Base-by-base conservation (phyloP, 2,797 vertebrate species). In the Heteromormyrus szaboi region DNA sequence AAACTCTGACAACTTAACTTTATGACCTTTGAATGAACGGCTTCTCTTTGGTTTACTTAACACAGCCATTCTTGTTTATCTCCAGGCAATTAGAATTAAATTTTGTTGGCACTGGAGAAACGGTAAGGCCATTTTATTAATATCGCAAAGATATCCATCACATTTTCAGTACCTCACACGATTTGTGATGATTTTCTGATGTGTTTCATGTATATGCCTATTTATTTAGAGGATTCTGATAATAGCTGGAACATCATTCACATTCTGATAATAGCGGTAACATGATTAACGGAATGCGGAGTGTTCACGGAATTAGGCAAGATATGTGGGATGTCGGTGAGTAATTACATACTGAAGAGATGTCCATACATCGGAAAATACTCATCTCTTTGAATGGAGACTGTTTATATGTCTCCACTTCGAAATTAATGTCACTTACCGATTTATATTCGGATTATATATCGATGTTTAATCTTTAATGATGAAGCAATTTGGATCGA, bases 21-120 rank as follows among this genome's bases (percentile, higher is more conserved):
- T 96, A 95, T 96, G 94, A 96, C 96, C 95, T 97, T 93, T 96
- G 92, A 95, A 91, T 96, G 94, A 94, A 95, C 96, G 94, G 93
- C 93, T 95, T 94, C 95, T 94, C 90, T 88, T 91, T 85, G 54
- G 90, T 90, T 91, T 90, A 90, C 29, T 94, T 96, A 95, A 97
- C 95, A 96, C 94, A 96, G 93, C 95, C 94, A 95, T 96, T 91
- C 94, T 93, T 95, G 95, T 96, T 95, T 95, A 94, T 95, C 96
- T 96, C 94, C 92, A 91, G 94, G 93, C 91, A 88, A 95, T 85
- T 95, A 96, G 96, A 92, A 97, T 95, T 95, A 95, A 94, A 95
- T 92, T 94, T 94, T 95, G 93, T 95, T 94, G 94, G 93, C 94
- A 94, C 96, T 95, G 94, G 94, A 94, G 94, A 96, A 93, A 94